A percentile compares a stretch with the other conserved stretches of the same genome.
These are phyloP conservation scores for Actinernus sp. DNA, from an alignment of 92 coral and sea anemone genomes.

Conservation along the genomic window DNA sequence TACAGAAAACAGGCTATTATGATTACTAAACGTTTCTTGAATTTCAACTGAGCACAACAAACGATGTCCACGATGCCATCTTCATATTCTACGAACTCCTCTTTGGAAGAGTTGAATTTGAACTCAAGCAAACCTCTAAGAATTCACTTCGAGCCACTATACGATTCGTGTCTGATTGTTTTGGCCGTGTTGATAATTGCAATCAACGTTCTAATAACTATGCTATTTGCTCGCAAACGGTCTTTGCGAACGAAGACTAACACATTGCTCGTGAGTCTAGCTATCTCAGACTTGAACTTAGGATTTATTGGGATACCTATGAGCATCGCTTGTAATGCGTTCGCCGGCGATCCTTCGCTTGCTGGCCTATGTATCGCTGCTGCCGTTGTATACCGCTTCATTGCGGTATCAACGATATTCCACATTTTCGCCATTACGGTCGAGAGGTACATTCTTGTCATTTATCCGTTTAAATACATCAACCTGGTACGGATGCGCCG, in stretches of 20 bases:
- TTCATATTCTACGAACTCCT: no score
- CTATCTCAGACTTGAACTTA: slow-evolving; percentile 80
- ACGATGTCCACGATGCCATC: no score
- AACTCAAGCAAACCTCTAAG: no score
- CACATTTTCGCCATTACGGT: slow-evolving; percentile 89
- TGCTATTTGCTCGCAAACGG: slow-evolving; percentile 61
- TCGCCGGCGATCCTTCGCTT: slow-evolving; percentile 42
- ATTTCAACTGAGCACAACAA: no score
- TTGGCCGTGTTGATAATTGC: slow-evolving; percentile 58
- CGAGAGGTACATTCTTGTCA: slow-evolving; percentile 88
- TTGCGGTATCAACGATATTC: slow-evolving; percentile 93
- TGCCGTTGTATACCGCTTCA: slow-evolving; percentile 73
- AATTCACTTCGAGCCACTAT: slow-evolving; percentile 34
- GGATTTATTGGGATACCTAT: slow-evolving; percentile 81
- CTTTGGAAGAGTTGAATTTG: no score
- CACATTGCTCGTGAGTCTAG: slow-evolving; percentile 74
- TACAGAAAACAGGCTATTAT: no score
- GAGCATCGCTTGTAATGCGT: slow-evolving; percentile 62
- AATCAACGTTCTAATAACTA: slow-evolving; percentile 63
- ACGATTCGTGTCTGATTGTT: slow-evolving; percentile 73
- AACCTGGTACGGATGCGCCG: slow-evolving; percentile 81
- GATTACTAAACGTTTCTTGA: no score
- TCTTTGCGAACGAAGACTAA: slow-evolving; percentile 79
- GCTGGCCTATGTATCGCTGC: slow-evolving; percentile 73
- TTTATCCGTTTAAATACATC: slow-evolving; percentile 81